phyloP scores from a whole-genome alignment of 2,113 vertebrate species.

The Columba janthina region DNA sequence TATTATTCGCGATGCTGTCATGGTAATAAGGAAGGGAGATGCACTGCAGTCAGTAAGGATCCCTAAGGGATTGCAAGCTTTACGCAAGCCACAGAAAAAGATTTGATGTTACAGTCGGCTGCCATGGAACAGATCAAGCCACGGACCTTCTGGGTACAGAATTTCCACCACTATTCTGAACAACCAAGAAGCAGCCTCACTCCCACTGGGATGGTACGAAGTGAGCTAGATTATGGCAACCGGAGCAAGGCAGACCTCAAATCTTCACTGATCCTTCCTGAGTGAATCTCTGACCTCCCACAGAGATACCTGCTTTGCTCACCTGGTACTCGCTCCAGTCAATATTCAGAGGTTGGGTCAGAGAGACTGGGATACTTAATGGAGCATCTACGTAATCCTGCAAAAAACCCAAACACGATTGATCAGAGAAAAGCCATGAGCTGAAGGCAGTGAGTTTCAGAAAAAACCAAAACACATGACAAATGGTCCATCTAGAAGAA shows the following conservation, averaged over 20 bases:
- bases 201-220: not conserved
- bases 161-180: not conserved
- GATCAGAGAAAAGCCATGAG: not conserved
- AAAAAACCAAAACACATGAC: not conserved
- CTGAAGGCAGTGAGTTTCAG: not conserved
- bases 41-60: fast-evolving
- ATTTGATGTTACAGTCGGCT: not conserved
- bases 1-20: not conserved
- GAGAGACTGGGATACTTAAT: slow-evolving; percentile 88
- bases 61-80: not conserved
- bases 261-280: not conserved
- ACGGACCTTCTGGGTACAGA: not conserved
- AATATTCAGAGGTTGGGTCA: slow-evolving; percentile 90
- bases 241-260: not conserved
- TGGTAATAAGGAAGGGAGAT: not conserved
- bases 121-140: not conserved
- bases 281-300: not conserved
- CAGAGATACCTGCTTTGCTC: slow-evolving; percentile 4
- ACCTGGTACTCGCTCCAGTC: slow-evolving; percentile 98
- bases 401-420: not conserved
- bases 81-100: not conserved
- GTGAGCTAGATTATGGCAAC: not conserved
- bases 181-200: not conserved
- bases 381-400: slow-evolving; percentile 98
- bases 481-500: not conserved